Base-by-base conservation (phyloP, 1,140 invertebrate genomes). In the Euborellia annulipes region DNA sequence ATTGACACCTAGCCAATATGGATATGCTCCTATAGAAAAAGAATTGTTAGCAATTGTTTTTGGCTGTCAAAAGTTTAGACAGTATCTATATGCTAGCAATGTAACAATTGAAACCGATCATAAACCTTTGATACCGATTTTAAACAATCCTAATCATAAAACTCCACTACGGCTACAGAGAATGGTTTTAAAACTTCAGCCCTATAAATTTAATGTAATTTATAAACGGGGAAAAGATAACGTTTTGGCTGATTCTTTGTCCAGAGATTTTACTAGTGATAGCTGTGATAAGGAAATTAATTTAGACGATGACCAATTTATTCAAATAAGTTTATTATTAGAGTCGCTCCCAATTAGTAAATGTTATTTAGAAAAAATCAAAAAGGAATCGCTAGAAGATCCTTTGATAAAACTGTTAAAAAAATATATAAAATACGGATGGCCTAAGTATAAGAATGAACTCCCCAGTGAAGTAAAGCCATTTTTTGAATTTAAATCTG, bases 31-130 rank as follows among this genome's bases (percentile, higher is more conserved):
- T 47, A 63, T 66, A 27, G 65, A 68, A 47, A 67, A 67, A 50
- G 70, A 73, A 54, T 58, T 61, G 32, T 45, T 73, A 14, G 68
- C 65, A 0, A 59, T 73, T n/a, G 53, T 64, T 0, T 64, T 60
- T 49, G 65, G 58, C 0, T 58, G 64, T 17, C 50, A 62, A 41
- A 56, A 60, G 42, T 67, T 66, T 49, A 39, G 54, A 37, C 52
- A 57, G 20, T 70, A 61, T 52, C n/a, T n/a, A n/a, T n/a, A n/a
- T n/a, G n/a, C n/a, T n/a, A 60, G 49, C 41, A 45, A 59, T 19
- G 60, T 71, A 23, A 58, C 41, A 7, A 58, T 70, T 2, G 54
- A 63, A 48, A 67, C 62, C 4, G 67, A 72, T 51, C 66, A 71
- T 44, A 59, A 62, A 47, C 61, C 63, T 1, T 49, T 70, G 11